These are phyloP conservation scores for Idaea biselata DNA, from an alignment of 2,888 invertebrate genomes.

Conservation along the genomic window DNA sequence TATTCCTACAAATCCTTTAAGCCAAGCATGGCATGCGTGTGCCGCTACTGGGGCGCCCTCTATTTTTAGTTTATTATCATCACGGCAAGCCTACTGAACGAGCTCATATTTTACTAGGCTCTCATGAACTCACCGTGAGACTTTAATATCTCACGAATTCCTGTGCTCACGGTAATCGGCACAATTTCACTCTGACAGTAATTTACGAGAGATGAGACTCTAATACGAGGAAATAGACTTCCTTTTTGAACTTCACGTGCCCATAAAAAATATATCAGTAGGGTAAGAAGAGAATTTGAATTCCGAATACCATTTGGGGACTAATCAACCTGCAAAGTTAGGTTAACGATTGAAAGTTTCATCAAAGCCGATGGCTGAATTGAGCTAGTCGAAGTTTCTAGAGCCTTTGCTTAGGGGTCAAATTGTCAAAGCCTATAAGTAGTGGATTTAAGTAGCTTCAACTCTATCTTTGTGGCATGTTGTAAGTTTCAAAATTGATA, in stretches of 20 bases:
- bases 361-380: background rate
- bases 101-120: conserved; percentile 25
- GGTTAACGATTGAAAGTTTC: background rate
- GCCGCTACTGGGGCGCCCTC: background rate
- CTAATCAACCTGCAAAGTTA: background rate
- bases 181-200: conserved; percentile 18
- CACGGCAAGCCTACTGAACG: conserved; percentile 28
- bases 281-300: background rate
- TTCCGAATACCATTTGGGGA: conserved; percentile 1
- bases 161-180: conserved; percentile 23
- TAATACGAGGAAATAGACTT: background rate
- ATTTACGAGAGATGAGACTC: background rate
- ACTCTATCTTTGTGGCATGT: background rate
- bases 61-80: conserved; percentile 23
- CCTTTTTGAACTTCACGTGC: background rate
- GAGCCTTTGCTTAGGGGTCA: background rate
- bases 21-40: background rate
- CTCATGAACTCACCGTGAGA: conserved; percentile 25
- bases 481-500: background rate
- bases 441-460: background rate
- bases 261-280: background rate
- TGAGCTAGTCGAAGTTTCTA: background rate
- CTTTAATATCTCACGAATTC: conserved; percentile 31
- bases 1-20: background rate
- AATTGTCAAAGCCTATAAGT: background rate